phyloP scores from a whole-genome alignment of 1,140 invertebrate species.

The Calosoma granatense region DNA sequence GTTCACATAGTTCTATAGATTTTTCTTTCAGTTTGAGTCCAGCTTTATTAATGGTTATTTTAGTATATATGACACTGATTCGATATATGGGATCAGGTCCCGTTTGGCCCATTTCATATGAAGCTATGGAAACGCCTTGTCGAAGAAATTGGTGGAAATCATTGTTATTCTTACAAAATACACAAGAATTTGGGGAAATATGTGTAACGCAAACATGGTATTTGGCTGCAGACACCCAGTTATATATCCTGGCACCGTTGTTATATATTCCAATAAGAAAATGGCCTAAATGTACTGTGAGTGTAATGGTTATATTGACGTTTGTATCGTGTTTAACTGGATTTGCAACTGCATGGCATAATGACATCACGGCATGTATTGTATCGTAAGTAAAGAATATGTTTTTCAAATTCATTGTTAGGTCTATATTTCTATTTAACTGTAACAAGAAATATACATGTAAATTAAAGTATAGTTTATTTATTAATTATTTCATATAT shows the following conservation, averaged over 20 bases:
- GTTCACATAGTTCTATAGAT: too few species aligned
- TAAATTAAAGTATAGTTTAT: too few species aligned
- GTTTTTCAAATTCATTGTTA: too few species aligned
- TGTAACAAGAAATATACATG: too few species aligned
- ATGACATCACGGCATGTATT: neutral
- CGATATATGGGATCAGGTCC: slow-evolving; percentile 48
- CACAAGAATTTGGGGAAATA: slow-evolving; percentile 27
- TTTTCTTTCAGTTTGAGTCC: slow-evolving; percentile 48
- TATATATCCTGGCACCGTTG: slow-evolving; percentile 32
- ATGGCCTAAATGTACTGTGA: slow-evolving; percentile 14
- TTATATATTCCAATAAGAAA: slow-evolving; percentile 27
- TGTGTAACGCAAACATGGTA: slow-evolving; percentile 37
- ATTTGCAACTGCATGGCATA: neutral
- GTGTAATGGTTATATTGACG: neutral
- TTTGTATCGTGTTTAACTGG: neutral
- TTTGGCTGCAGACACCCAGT: slow-evolving; percentile 34
- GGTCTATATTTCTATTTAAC: too few species aligned
- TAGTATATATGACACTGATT: slow-evolving; percentile 44
- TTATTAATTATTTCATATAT: too few species aligned
- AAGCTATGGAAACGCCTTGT: slow-evolving; percentile 29
- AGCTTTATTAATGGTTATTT: slow-evolving; percentile 41
- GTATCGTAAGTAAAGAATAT: neutral
- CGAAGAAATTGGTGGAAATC: slow-evolving; percentile 43
- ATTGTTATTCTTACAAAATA: slow-evolving; percentile 42
- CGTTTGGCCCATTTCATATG: slow-evolving; percentile 29